These are phyloP conservation scores for Oncorhynchus clarkii DNA, from an alignment of 2,113 vertebrate genomes.

Conservation along the genomic window DNA sequence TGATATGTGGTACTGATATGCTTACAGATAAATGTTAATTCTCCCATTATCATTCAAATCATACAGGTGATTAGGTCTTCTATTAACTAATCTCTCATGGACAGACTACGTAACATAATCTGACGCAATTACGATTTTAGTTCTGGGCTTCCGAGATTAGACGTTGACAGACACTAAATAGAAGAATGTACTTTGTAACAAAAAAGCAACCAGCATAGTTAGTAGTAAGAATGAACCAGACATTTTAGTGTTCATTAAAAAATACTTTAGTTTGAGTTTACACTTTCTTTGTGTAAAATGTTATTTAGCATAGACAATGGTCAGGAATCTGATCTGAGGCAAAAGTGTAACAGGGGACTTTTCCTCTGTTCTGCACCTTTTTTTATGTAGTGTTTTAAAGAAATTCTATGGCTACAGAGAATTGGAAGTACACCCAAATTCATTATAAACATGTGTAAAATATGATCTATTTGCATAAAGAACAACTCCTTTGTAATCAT, in stretches of 20 bases:
- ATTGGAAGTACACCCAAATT: slow-evolving; percentile 31
- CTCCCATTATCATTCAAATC: not conserved
- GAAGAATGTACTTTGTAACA: not conserved
- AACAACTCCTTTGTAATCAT: slow-evolving; percentile 7
- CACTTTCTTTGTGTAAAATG: not conserved
- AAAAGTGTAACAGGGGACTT: slow-evolving; percentile 26
- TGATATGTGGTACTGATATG: not conserved
- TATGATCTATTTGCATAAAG: not conserved
- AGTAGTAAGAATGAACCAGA: not conserved
- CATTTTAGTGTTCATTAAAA: too few species aligned
- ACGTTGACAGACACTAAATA: too few species aligned
- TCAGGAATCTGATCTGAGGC: slow-evolving; percentile 9
- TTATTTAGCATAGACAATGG: not conserved
- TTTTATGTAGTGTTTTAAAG: slow-evolving; percentile 15
- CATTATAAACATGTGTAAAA: not conserved
- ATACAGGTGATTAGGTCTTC: not conserved
- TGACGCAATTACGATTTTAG: too few species aligned
- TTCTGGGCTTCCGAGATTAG: too few species aligned
- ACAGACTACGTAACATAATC: too few species aligned
- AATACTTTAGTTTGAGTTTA: not conserved
- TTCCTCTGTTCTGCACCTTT: slow-evolving; percentile 27
- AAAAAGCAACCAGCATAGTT: not conserved
- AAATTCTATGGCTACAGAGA: slow-evolving; percentile 17
- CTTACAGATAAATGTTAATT: not conserved
- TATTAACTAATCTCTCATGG: not conserved